A percentile compares a stretch with the other conserved stretches of the same genome.
phyloP scores from a whole-genome alignment of 1,140 invertebrate genomes.

The Drosophila littoralis region DNA sequence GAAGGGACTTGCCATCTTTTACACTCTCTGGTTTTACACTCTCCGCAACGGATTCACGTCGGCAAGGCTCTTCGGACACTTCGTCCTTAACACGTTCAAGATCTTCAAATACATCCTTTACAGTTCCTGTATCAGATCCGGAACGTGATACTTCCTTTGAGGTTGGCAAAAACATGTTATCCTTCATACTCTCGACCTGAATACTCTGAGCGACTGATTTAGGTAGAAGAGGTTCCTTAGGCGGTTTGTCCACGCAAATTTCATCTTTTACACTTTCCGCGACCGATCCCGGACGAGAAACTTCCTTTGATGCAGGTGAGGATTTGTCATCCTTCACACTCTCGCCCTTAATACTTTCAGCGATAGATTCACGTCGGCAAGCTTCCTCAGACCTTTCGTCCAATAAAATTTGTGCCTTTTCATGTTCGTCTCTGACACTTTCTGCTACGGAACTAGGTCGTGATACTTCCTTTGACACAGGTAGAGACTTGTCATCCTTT shows the following conservation, averaged over 20 bases:
- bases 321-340: conserved; percentile 42
- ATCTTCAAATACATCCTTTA: conserved; percentile 21
- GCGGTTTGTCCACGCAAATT: conserved; percentile 7
- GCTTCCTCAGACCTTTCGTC: conserved; percentile 39
- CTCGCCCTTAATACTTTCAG: conserved; percentile 25
- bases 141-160: conserved; percentile 47
- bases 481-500: conserved; percentile 26
- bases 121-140: conserved; percentile 39
- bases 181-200: conserved; percentile 14
- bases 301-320: conserved; percentile 35
- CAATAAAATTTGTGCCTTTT: conserved; percentile 20
- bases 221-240: conserved; percentile 8
- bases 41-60: conserved; percentile 33
- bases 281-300: conserved; percentile 36
- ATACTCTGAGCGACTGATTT: conserved; percentile 25
- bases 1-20: conserved; percentile 38
- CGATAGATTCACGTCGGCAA: conserved; percentile 45
- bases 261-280: conserved; percentile 12
- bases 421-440: conserved; percentile 32
- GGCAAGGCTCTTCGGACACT: conserved; percentile 34
- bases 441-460: conserved; percentile 38
- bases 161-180: conserved; percentile 24
- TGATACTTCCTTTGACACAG: conserved; percentile 45
- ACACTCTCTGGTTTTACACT: conserved; percentile 8
- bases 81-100: conserved; percentile 15